phyloP scores from a whole-genome alignment of 2,888 invertebrate genomes.

The Ceramica pisi region DNA sequence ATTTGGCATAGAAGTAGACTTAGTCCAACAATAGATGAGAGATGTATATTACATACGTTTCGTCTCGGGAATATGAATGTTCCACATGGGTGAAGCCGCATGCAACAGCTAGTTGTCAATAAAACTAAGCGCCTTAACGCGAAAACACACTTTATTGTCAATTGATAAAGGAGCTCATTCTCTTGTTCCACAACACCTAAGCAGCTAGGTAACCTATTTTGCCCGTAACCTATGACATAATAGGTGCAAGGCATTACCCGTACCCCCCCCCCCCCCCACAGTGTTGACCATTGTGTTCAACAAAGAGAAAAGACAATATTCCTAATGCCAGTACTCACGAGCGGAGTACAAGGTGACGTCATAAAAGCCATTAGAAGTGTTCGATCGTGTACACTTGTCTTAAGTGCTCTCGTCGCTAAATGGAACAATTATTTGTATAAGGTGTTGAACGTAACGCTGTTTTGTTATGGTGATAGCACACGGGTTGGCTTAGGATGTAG shows the following conservation, averaged over 20 bases:
- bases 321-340: slow-evolving; percentile 38
- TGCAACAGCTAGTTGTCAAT: neutral
- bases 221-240: neutral
- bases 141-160: neutral
- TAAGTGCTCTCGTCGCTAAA: slow-evolving; percentile 52
- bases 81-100: no score
- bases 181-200: neutral
- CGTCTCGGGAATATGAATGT: no score
- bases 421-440: slow-evolving; percentile 50
- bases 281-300: slow-evolving; percentile 24
- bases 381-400: slow-evolving; percentile 48
- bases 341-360: slow-evolving; percentile 47
- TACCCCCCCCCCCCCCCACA: neutral
- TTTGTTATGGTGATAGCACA: slow-evolving; percentile 5
- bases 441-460: slow-evolving; percentile 21
- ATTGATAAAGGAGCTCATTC: neutral
- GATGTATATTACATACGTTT: no score
- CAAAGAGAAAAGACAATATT: slow-evolving; percentile 26
- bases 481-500: neutral
- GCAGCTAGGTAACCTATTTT: neutral
- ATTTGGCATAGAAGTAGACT: no score
- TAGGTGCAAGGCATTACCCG: neutral
- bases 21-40: no score
- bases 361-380: slow-evolving; percentile 55
- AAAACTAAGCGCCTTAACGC: neutral